Evolutionary conservation across 1,140 invertebrate species (phyloP).

Genomic region (Steinernema feltiae): DNA sequence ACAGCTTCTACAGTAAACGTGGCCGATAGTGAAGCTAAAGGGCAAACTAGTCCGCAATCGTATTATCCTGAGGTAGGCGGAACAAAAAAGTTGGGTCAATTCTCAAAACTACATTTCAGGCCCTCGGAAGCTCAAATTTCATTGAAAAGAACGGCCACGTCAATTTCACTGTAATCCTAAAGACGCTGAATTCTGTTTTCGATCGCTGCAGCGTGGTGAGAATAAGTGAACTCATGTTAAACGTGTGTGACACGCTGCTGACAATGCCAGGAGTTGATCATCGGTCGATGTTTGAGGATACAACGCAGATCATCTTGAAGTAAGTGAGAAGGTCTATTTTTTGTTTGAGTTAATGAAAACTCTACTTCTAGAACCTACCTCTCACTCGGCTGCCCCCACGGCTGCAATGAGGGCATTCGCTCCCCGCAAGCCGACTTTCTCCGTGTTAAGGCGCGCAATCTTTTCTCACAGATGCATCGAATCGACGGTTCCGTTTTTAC

Average conservation of each 20-base stretch:
- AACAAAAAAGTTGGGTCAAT: no score
- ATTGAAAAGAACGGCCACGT: conserved; percentile 90
- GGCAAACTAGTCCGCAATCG: not conserved
- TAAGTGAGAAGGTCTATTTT: no score
- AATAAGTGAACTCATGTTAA: conserved; percentile 48
- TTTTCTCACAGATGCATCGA: conserved; percentile 69
- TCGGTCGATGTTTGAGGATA: conserved; percentile 55
- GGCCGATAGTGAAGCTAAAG: not conserved
- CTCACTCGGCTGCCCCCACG: conserved; percentile 84
- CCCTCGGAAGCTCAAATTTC: conserved; percentile 79
- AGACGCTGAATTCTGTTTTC: conserved; percentile 60
- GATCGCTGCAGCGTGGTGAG: conserved; percentile 40
- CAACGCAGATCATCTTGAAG: conserved; percentile 63
- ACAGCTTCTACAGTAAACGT: not conserved
- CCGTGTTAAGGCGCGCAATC: conserved; percentile 75
- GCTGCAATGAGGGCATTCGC: conserved; percentile 75
- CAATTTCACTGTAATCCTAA: conserved; percentile 80
- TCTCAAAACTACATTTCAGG: no score
- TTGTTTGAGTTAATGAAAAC: no score
- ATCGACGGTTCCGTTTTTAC: conserved; percentile 63
- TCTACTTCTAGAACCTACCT: conserved; percentile 68
- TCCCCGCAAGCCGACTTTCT: conserved; percentile 79
- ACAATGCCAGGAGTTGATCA: conserved; percentile 40
- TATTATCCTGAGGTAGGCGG: conserved; percentile 6
- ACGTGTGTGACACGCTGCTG: conserved; percentile 51